Evolutionary conservation across 2,888 invertebrate genomes (phyloP), one percentile per base, ranked within the genome.

Genomic region (Andrena flavipes): DNA sequence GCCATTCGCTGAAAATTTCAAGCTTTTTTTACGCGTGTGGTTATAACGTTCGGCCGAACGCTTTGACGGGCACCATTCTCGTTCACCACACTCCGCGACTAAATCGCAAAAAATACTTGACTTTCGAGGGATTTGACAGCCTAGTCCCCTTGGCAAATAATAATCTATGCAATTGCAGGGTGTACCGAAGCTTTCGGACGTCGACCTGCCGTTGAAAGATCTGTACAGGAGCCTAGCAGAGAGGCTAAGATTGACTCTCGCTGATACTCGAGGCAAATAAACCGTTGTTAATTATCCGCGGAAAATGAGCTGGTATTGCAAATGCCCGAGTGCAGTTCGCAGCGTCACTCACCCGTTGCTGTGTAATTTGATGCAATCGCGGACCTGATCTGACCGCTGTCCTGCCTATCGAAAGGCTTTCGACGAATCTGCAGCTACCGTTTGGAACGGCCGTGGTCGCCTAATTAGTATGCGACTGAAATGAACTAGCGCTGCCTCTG

Each of bases 401-500:
- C 35, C 49, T 29, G 7, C 7, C 67, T 59, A 60, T 56, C 73
- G 56, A 60, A 26, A 75, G 20, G 48, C 51, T 70, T 54, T 23
- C 29, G 56, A 76, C 64, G 51, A 76, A 16, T 59, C 16, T 35
- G 13, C 13, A 33, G 2, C 51, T 20, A 20, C 10, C 29, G 29
- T 48, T 62, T 72, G 13, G 42, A 35, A 70, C 13, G 10, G 63
- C n/a, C 35, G 48, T 13, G 2, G n/a, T 26, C 23, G 62, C 13
- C 60, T 26, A 70, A 85, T 83, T 82, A 76, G 70, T 73, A 80
- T 65, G 51, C 74, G 35, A 49, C 23, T 8, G 20, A 10, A 51
- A 65, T 60, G 59, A 54, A 10, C 10, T 56, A n/a, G 8, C 16
- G 30, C 20, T 33, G 16, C 51, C 67, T 63, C 49, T 76, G 68